These are phyloP conservation scores for Cotesia chilonis DNA, from an alignment of 1,140 invertebrate species.

Conservation along the genomic window DNA sequence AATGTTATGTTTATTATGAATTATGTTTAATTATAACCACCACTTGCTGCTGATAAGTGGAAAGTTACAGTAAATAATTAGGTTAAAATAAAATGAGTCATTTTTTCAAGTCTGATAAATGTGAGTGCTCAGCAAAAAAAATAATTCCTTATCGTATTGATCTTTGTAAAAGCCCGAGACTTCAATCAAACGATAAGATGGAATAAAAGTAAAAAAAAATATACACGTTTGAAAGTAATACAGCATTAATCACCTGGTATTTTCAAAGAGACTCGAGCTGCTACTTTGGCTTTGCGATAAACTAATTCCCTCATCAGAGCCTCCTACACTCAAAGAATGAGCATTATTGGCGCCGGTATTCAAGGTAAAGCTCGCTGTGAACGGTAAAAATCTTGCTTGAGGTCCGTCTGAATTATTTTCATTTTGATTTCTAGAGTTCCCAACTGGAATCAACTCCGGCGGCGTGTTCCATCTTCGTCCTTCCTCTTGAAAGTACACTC, in stretches of 20 bases:
- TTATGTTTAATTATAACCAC: no score
- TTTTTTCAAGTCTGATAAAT: background rate
- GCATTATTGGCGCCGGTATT: slow-evolving; percentile 49
- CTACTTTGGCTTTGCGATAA: slow-evolving; percentile 55
- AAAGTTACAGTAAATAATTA: no score
- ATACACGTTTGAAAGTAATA: slow-evolving; percentile 2
- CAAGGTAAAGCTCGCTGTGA: slow-evolving; percentile 54
- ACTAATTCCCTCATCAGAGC: slow-evolving; percentile 52
- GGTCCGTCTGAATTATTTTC: slow-evolving; percentile 38
- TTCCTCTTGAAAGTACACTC: slow-evolving; percentile 39
- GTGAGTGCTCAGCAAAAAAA: background rate
- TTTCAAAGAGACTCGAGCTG: slow-evolving; percentile 37
- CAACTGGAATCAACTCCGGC: slow-evolving; percentile 46
- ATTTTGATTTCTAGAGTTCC: slow-evolving; percentile 25
- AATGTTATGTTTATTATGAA: no score
- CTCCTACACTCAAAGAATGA: slow-evolving; percentile 54
- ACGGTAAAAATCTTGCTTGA: slow-evolving; percentile 53
- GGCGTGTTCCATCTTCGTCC: slow-evolving; percentile 52
- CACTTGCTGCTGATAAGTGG: no score
- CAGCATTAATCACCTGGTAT: slow-evolving; percentile 43
- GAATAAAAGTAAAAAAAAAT: background rate
- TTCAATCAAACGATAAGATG: background rate
- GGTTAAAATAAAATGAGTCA: no score
- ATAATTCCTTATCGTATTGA: no score
- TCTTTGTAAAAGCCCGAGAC: no score